Evolutionary conservation across 2,888 invertebrate species (phyloP).

Genomic region (Rhorus exstirpatorius): DNA sequence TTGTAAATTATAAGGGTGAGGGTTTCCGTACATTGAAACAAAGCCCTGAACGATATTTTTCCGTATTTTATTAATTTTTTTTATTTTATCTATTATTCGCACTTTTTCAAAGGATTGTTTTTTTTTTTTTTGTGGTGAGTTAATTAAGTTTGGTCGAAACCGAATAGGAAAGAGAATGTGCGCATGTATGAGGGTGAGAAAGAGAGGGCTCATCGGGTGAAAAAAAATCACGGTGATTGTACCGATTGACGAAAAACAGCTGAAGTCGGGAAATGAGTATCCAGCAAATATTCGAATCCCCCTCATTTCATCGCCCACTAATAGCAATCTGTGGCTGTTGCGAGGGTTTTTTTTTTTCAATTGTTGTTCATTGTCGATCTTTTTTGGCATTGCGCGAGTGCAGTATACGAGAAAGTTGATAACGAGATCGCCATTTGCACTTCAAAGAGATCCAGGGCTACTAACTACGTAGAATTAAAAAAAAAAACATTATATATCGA

Average conservation of each 20-base stretch:
- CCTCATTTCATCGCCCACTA: slow-evolving; percentile 55
- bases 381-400: not conserved
- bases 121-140: slow-evolving; percentile 45
- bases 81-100: slow-evolving; percentile 50
- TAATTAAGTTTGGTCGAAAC: slow-evolving; percentile 41
- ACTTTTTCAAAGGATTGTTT: slow-evolving; percentile 52
- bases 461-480: not conserved
- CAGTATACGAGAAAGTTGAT: not conserved
- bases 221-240: slow-evolving; percentile 37
- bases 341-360: slow-evolving; percentile 44
- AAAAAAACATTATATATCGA: not conserved
- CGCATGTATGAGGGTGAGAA: not conserved
- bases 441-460: slow-evolving; percentile 7
- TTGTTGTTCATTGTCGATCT: slow-evolving; percentile 26
- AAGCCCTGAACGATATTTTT: too few relatives aligned
- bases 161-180: slow-evolving; percentile 23
- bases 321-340: slow-evolving; percentile 65
- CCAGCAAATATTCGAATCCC: slow-evolving; percentile 79
- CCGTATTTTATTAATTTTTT: not conserved
- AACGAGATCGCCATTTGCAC: slow-evolving; percentile 25
- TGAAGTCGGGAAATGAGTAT: slow-evolving; percentile 81
- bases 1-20: too few relatives aligned
- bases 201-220: slow-evolving; percentile 16
- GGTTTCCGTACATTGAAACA: too few relatives aligned
- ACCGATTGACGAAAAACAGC: slow-evolving; percentile 52